These are phyloP conservation scores for Crenichthys baileyi DNA, from an alignment of 2,797 vertebrate genomes.

Conservation along the genomic window DNA sequence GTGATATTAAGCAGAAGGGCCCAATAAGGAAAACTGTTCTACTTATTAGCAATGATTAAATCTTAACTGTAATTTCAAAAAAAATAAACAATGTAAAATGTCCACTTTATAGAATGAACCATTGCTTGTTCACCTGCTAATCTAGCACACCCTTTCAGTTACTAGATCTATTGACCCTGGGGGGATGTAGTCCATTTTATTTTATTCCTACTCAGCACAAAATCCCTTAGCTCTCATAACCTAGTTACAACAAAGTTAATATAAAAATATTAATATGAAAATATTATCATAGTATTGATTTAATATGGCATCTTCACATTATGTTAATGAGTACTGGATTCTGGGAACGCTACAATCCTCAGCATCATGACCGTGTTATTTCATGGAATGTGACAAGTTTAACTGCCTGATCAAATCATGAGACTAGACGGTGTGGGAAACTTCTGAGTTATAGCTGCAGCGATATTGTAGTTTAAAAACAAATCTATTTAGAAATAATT, in stretches of 20 bases:
- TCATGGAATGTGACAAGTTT: slow-evolving; percentile 67
- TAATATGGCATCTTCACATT: neutral
- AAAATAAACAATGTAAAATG: neutral
- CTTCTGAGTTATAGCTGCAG: slow-evolving; percentile 1
- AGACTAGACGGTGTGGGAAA: slow-evolving; percentile 48
- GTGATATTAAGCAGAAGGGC: too few species aligned
- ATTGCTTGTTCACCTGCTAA: neutral
- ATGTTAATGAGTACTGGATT: slow-evolving; percentile 13
- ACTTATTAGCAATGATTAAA: too few species aligned
- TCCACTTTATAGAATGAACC: neutral
- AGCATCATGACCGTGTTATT: slow-evolving; percentile 14
- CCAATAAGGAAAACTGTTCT: too few species aligned
- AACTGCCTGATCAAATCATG: slow-evolving; percentile 50
- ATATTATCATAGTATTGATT: neutral
- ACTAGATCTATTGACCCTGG: neutral
- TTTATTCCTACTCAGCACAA: neutral
- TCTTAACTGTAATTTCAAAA: neutral
- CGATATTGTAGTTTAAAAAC: neutral
- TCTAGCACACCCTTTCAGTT: neutral
- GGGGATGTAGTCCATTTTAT: neutral
- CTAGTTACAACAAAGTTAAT: neutral
- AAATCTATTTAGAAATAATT: neutral
- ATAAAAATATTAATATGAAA: neutral
- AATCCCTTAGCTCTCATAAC: neutral
- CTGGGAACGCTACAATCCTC: slow-evolving; percentile 11